A percentile compares a stretch with the other conserved stretches of the same genome.
Conservation (phyloP, 1,140 invertebrate species). For the Nymphalis io region DNA sequence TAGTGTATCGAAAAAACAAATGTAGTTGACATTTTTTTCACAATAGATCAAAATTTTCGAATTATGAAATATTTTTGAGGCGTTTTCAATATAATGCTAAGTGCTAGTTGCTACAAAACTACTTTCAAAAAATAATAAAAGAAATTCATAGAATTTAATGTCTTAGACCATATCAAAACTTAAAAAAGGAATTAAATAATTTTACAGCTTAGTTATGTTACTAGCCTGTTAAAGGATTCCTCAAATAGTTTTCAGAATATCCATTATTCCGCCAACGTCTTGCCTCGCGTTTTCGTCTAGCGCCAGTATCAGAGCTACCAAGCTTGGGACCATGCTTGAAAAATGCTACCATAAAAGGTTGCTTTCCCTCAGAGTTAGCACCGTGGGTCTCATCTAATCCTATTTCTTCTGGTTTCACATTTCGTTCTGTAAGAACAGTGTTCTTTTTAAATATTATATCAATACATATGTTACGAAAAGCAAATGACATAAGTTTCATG, state of each 20-base stretch:
- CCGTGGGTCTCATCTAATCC: conserved; percentile 89
- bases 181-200: too few relatives aligned
- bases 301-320: conserved; percentile 70
- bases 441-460: neutral
- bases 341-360: conserved; percentile 94
- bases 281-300: conserved; percentile 79
- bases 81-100: too few relatives aligned
- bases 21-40: too few relatives aligned
- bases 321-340: conserved; percentile 83
- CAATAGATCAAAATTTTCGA: too few relatives aligned
- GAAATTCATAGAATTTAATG: too few relatives aligned
- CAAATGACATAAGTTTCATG: too few relatives aligned
- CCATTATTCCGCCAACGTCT: conserved; percentile 67
- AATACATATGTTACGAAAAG: neutral
- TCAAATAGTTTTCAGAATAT: conserved; percentile 78
- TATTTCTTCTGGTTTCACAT: conserved; percentile 90
- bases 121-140: too few relatives aligned
- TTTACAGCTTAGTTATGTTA: neutral
- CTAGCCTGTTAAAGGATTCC: conserved; percentile 83
- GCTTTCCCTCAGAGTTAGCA: conserved; percentile 88
- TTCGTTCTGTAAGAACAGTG: conserved; percentile 83
- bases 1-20: too few relatives aligned
- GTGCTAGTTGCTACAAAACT: too few relatives aligned
- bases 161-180: too few relatives aligned
- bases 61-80: too few relatives aligned